These are phyloP conservation scores for Rotaria socialis DNA, from an alignment of 2,888 invertebrate genomes.

Conservation along the genomic window DNA sequence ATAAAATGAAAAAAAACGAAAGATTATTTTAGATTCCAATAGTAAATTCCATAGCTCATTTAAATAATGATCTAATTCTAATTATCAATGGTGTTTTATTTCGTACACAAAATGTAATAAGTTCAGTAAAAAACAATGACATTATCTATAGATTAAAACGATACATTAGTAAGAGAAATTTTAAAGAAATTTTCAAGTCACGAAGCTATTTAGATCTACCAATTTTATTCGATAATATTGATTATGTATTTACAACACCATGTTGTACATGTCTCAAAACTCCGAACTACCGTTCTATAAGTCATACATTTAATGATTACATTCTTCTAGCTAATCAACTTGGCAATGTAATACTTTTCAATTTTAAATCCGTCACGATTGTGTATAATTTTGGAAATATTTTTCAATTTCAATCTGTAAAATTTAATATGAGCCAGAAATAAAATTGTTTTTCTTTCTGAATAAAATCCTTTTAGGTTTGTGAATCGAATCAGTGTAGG, in stretches of 20 bases:
- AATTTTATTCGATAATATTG: background rate
- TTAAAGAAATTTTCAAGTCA: background rate
- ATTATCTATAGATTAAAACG: background rate
- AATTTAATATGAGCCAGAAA: background rate
- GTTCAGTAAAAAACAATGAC: background rate
- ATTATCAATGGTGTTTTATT: background rate
- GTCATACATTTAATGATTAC: background rate
- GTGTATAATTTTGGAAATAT: background rate
- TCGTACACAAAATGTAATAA: background rate
- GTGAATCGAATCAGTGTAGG: background rate
- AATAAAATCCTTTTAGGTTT: background rate
- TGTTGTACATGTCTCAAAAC: background rate
- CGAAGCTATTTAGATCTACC: background rate
- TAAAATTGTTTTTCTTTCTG: background rate
- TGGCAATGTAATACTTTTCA: background rate
- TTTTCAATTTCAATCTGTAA: background rate
- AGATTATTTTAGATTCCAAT: background rate
- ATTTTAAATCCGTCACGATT: background rate
- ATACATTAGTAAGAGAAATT: background rate
- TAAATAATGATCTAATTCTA: background rate
- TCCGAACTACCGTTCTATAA: too few species aligned
- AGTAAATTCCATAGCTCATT: background rate
- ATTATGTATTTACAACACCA: slow-evolving; percentile 6
- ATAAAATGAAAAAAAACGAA: too few species aligned
- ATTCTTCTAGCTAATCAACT: background rate